These are phyloP conservation scores for Threskiornis aethiopicus DNA, from an alignment of 2,797 vertebrate species.

Conservation along the genomic window DNA sequence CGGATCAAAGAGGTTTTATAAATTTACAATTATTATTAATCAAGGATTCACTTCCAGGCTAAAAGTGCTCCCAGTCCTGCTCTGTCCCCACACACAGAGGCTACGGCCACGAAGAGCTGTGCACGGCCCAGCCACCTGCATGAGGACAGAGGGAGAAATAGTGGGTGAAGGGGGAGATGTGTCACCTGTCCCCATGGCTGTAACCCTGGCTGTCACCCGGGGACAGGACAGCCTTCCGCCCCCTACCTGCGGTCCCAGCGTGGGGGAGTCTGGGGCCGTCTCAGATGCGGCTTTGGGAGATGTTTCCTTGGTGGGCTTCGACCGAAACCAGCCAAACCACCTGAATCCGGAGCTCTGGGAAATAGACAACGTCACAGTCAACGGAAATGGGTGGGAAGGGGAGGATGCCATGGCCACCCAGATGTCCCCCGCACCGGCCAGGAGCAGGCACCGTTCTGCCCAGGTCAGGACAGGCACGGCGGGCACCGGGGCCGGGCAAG, in stretches of 20 bases:
- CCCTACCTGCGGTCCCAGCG: conserved; percentile 40
- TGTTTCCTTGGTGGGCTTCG: conserved; percentile 37
- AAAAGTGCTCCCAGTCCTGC: rapidly evolving
- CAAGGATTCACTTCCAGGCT: background rate
- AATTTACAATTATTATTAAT: background rate
- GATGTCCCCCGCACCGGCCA: rapidly evolving
- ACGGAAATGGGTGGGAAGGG: background rate
- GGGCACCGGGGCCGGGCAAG: background rate
- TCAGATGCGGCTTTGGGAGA: background rate
- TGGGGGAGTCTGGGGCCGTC: background rate
- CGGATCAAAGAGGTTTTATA: background rate
- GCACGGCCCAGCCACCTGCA: background rate
- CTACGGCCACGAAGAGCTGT: background rate
- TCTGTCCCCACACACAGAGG: background rate
- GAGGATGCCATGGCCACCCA: rapidly evolving
- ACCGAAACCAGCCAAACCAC: conserved; percentile 81
- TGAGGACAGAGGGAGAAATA: rapidly evolving
- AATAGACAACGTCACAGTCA: background rate
- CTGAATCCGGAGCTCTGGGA: conserved; percentile 72
- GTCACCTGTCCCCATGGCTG: background rate
- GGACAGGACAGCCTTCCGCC: background rate
- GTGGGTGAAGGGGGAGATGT: background rate
- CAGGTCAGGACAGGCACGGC: background rate
- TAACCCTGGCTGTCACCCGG: background rate
- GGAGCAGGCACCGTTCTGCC: background rate